Conservation (phyloP, 2,888 invertebrate species). For the Cenopis cana region DNA sequence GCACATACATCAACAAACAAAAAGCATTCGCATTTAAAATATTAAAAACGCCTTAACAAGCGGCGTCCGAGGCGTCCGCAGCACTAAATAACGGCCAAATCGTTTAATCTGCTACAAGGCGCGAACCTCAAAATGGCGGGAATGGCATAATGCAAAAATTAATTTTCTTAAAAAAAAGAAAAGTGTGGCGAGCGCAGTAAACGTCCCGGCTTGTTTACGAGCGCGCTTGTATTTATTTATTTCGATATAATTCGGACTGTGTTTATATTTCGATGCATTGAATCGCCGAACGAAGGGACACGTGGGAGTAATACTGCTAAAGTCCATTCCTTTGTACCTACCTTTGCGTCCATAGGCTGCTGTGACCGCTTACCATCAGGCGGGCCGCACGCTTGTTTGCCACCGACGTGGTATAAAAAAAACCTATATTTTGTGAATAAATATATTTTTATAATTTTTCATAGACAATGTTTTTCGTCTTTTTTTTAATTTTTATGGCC, state of each 20-base stretch:
- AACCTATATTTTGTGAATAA: too few relatives aligned
- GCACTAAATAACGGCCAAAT: constrained; percentile 61
- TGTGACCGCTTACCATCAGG: too few relatives aligned
- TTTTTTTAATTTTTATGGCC: too few relatives aligned
- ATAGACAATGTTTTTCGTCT: too few relatives aligned
- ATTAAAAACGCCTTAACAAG: constrained; percentile 47
- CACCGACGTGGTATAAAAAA: too few relatives aligned
- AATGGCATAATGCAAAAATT: constrained; percentile 63
- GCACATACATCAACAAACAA: constrained; percentile 1
- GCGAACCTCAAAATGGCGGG: constrained; percentile 53
- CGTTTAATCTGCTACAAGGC: constrained; percentile 60
- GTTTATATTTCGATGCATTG: constrained; percentile 56
- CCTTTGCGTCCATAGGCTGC: too few relatives aligned
- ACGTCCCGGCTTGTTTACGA: constrained; percentile 68
- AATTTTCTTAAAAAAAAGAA: constrained; percentile 60
- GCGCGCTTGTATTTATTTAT: constrained; percentile 64
- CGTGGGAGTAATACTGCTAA: constrained; percentile 43
- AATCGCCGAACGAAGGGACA: constrained; percentile 45
- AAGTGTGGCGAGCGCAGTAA: constrained; percentile 61
- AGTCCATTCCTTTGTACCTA: not conserved
- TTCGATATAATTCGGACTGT: constrained; percentile 63
- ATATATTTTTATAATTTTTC: too few relatives aligned
- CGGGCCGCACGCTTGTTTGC: too few relatives aligned
- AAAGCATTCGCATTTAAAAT: constrained; percentile 46
- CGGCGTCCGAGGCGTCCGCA: constrained; percentile 46